Evolutionary conservation across 2,797 vertebrate genomes (phyloP), one percentile per base, ranked within the genome.

Genomic region (Bufotes viridis): DNA sequence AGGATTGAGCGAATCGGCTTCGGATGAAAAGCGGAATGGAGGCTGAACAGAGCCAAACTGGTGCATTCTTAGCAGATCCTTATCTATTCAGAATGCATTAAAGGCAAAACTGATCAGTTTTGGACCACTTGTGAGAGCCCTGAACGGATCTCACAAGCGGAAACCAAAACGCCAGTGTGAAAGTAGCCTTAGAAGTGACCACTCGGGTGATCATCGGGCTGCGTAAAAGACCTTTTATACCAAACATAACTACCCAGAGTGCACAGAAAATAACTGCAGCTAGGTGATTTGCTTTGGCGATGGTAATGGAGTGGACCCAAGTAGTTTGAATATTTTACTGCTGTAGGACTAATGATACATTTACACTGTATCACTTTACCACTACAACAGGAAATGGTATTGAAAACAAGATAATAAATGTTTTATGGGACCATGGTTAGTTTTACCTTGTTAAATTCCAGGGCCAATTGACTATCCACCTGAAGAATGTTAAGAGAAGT

Each of bases 361-460:
- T 80, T 83, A 87, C 76, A 29, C n/a, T n/a, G n/a, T n/a, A n/a
- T n/a, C n/a, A n/a, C n/a, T n/a, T n/a, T n/a, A 89, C 82, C 61
- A 79, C 83, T 82, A 89, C 75, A 84, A 84, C 88, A 89, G 88
- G 88, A 89, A 89, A 89, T 78, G 34, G 88, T 65, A 87, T 70
- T 87, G 85, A 87, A 67, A 69, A 85, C 63, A 78, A 89, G 84
- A 89, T 89, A 87, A 51, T 84, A 89, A 83, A 89, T 82, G 88
- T 74, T 89, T 89, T 89, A 89, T 87, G 83, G 88, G 85, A 57
- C 88, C 83, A 63, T 87, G 81, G 86, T 87, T 84, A 83, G 58
- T 42, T 55, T 83, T 89, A 89, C 88, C 85, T 87, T 89, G 88
- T 89, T 87, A 89, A 87, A 86, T 89, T 89, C 84, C 88, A 79